These are phyloP conservation scores for Idaea straminata DNA, from an alignment of 2,888 invertebrate species.

Conservation along the genomic window DNA sequence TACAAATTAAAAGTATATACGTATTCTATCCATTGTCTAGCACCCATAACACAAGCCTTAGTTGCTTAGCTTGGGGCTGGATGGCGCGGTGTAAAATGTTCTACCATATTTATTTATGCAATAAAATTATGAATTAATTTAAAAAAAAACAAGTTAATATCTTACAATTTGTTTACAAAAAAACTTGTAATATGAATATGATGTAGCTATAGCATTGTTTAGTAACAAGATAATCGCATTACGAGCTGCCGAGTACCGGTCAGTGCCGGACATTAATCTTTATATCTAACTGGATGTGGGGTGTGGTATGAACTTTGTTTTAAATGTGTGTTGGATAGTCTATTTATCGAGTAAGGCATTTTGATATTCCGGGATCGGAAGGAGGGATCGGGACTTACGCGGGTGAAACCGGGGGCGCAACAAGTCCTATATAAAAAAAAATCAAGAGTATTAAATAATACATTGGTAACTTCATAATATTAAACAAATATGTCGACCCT, in stretches of 20 bases:
- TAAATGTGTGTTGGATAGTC: too few species aligned
- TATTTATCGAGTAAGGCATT: too few species aligned
- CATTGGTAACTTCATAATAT: too few species aligned
- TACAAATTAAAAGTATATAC: too few species aligned
- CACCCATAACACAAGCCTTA: too few species aligned
- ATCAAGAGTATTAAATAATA: too few species aligned
- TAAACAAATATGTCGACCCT: too few species aligned
- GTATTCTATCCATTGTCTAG: too few species aligned
- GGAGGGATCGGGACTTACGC: too few species aligned
- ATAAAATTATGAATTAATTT: neutral
- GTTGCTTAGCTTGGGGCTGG: neutral
- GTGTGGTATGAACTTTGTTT: slow-evolving; percentile 25
- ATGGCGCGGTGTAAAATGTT: neutral
- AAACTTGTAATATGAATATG: neutral
- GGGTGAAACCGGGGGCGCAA: too few species aligned
- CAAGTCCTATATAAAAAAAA: too few species aligned
- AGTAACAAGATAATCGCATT: slow-evolving; percentile 73
- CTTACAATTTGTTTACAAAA: neutral
- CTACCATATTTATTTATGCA: neutral
- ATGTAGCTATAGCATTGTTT: slow-evolving; percentile 45
- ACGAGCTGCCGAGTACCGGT: slow-evolving; percentile 52
- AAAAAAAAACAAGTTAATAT: neutral
- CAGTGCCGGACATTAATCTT: slow-evolving; percentile 63
- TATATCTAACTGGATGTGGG: slow-evolving; percentile 43
- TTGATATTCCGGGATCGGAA: too few species aligned